Evolutionary conservation across 2,888 invertebrate species (phyloP).

Genomic region (Melanostoma mellinum): DNA sequence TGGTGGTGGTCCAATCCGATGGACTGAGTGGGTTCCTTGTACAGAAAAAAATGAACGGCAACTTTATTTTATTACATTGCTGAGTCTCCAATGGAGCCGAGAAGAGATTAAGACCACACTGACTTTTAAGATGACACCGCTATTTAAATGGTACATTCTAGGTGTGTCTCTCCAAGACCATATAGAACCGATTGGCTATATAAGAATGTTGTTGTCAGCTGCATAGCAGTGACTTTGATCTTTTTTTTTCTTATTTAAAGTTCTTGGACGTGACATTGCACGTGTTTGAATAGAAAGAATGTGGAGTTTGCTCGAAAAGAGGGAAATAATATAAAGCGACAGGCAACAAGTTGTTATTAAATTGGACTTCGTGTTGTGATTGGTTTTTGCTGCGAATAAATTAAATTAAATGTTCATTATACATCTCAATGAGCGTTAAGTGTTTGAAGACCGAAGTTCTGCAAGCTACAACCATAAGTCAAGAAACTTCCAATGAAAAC

Average conservation of each 20-base stretch:
- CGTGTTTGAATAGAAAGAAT: slow-evolving; percentile 67
- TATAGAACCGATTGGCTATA: slow-evolving; percentile 63
- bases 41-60: slow-evolving; percentile 48
- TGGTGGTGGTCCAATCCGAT: slow-evolving; percentile 57
- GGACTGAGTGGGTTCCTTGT: slow-evolving; percentile 22
- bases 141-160: slow-evolving; percentile 62
- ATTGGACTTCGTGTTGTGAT: slow-evolving; percentile 64
- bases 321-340: slow-evolving; percentile 46
- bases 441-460: no score
- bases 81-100: slow-evolving; percentile 30
- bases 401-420: slow-evolving; percentile 33
- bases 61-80: slow-evolving; percentile 27
- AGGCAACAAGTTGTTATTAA: slow-evolving; percentile 64
- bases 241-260: slow-evolving; percentile 10
- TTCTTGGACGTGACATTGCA: slow-evolving; percentile 71
- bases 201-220: slow-evolving; percentile 49
- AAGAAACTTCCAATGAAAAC: no score
- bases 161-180: slow-evolving; percentile 68
- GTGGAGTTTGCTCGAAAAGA: slow-evolving; percentile 52
- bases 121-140: slow-evolving; percentile 70
- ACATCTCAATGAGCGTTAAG: slow-evolving; percentile 35
- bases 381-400: slow-evolving; percentile 56
- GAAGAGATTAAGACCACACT: slow-evolving; percentile 66
- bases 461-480: no score
- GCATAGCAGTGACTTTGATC: slow-evolving; percentile 44